phyloP scores from a whole-genome alignment of 2,113 vertebrate species.

The Suncus etruscus region DNA sequence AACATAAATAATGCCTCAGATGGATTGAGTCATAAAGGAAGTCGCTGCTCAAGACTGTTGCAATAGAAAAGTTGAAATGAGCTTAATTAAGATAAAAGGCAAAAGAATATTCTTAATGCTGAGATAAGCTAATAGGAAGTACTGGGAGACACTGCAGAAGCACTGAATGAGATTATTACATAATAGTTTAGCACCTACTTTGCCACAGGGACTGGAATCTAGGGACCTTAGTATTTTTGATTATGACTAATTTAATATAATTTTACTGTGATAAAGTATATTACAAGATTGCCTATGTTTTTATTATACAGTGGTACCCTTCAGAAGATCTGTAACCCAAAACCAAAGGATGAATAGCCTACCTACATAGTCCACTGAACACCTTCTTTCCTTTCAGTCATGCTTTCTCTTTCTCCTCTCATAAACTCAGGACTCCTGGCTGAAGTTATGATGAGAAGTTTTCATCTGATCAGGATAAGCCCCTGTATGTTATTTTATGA shows the following conservation, averaged over 20 bases:
- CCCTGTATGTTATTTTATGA: no score
- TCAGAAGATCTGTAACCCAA: no score
- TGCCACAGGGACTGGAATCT: neutral
- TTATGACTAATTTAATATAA: neutral
- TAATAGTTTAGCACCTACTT: neutral
- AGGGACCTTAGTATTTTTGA: neutral
- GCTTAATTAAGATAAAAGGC: neutral
- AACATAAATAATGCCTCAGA: neutral
- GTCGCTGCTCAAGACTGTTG: neutral
- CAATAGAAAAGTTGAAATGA: conserved; percentile 39
- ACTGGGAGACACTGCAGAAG: neutral
- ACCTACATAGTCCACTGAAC: no score
- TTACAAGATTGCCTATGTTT: no score
- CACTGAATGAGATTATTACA: neutral
- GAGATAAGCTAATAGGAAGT: neutral
- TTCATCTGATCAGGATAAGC: no score
- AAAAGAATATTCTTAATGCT: neutral
- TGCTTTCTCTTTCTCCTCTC: no score
- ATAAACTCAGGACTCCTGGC: no score
- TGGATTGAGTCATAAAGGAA: conserved; percentile 20
- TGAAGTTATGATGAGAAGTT: no score
- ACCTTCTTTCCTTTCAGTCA: no score
- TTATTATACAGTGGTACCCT: no score
- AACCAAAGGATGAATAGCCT: no score
- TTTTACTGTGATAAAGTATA: no score